phyloP scores from a whole-genome alignment of 2,797 vertebrate genomes.

The Alosa sapidissima region DNA sequence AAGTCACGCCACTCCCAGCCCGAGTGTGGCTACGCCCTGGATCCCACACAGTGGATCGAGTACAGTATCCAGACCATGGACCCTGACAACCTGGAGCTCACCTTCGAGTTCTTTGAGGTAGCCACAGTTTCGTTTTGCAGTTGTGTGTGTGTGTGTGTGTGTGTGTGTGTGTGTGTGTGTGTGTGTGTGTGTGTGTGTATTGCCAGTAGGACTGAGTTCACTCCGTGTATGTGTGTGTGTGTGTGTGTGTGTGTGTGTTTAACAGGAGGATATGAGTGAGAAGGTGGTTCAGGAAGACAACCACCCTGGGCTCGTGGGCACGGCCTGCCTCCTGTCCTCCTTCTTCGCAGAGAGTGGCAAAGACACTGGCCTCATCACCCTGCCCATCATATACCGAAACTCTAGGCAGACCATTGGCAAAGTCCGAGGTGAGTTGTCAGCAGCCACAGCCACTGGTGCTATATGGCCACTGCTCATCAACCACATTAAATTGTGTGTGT shows the following conservation, averaged over 20 bases:
- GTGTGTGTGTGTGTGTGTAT: too few species aligned
- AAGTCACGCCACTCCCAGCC: slow-evolving; percentile 92
- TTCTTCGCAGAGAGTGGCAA: slow-evolving; percentile 84
- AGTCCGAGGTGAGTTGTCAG: slow-evolving; percentile 83
- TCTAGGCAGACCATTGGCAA: slow-evolving; percentile 93
- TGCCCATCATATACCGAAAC: slow-evolving; percentile 94
- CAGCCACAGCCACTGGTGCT: too few species aligned
- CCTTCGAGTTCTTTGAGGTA: slow-evolving; percentile 98
- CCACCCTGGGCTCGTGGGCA: slow-evolving; percentile 87
- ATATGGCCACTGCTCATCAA: too few species aligned
- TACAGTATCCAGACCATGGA: slow-evolving; percentile 97
- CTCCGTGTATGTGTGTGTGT: not conserved
- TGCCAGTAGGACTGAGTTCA: too few species aligned
- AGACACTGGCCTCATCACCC: slow-evolving; percentile 83
- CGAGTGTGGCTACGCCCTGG: slow-evolving; percentile 90
- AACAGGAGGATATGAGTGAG: slow-evolving; percentile 89
- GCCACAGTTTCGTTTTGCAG: not conserved
- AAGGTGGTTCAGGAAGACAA: slow-evolving; percentile 84
- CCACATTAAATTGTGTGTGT: too few species aligned
- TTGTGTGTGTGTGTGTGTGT: too few species aligned
- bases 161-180: too few species aligned
- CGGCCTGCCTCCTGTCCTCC: slow-evolving; percentile 92
- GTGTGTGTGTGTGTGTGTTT: slow-evolving; percentile 26
- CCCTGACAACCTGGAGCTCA: slow-evolving; percentile 93
- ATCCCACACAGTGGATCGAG: slow-evolving; percentile 87